Evolutionary conservation across 37 sponge, comb jelly and placozoan genomes (phyloP), one percentile per base, ranked within the genome.

Genomic region (Spongilla lacustris): DNA sequence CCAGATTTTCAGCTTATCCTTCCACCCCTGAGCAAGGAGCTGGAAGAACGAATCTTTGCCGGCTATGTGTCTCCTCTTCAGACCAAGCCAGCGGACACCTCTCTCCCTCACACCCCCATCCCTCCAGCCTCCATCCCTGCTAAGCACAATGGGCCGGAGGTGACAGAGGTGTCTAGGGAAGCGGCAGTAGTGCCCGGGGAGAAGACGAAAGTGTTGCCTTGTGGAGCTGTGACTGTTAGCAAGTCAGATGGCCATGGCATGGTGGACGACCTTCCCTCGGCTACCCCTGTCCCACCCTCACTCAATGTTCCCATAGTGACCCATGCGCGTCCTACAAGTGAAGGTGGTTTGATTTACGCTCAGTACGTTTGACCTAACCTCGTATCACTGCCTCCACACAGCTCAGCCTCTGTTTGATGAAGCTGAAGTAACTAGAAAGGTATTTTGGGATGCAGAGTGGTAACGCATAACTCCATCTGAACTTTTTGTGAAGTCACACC

Each of bases 241-340:
- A 1, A 1, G 11, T 58, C 58, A 17, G 58, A 58, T 14, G 58
- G 21, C 14, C 31, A 14, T 30, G 73, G 31, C 1, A 21, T 24
- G 31, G 1, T 11, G 11, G 73, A 72, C 29, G 88, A 76, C 69
- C 68, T 76, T 67, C 67, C 73, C 67, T 22, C 89, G 8, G 26
- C 73, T 23, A 83, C 74, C 33, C 84, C 73, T 67, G 78, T 32
- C 11, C 79, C 89, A 66, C 86, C 91, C 35, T 66, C 90, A 49
- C 79, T 93, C 11, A 50, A 48, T 50, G 83, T 89, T 2, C 93
- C 93, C 66, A 93, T 93, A 73, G 93, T 93, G n/a, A 89, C 93
- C 6, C 90, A 85, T 49, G 66, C 85, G 0, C 74, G 75, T 29
- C 36, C 25, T 4, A 50, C 25, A 3, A 58, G 12, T 31, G 79